phyloP scores from a whole-genome alignment of 2,113 vertebrate genomes.

The Takifugu flavidus region DNA sequence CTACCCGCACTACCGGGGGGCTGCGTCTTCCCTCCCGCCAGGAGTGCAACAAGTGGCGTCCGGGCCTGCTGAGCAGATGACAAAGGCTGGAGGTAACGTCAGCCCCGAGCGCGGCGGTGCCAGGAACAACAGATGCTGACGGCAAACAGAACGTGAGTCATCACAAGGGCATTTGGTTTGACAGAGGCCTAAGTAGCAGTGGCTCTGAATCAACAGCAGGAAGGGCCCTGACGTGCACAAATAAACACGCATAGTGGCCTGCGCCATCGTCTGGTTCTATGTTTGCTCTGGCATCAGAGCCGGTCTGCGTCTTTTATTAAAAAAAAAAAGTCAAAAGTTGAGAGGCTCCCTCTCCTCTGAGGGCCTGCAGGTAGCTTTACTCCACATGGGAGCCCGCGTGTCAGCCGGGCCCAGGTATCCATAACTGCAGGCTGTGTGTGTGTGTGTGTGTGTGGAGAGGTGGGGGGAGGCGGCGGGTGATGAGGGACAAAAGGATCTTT shows the following conservation, averaged over 20 bases:
- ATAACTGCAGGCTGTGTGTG: conserved; percentile 59
- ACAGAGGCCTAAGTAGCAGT: conserved; percentile 65
- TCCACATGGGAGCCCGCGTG: conserved; percentile 42
- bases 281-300: conserved; percentile 49
- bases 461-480: conserved; percentile 39
- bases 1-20: conserved; percentile 22
- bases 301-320: conserved; percentile 12
- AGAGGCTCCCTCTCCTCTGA: conserved; percentile 24
- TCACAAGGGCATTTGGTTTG: conserved; percentile 66
- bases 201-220: conserved; percentile 73
- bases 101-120: conserved; percentile 28
- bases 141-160: conserved; percentile 66
- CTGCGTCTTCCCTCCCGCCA: conserved; percentile 26
- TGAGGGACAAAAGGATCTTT: conserved; percentile 77
- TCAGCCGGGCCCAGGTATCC: conserved; percentile 66
- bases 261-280: conserved; percentile 31
- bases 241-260: conserved; percentile 66
- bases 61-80: conserved; percentile 25
- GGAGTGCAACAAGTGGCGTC: conserved; percentile 41
- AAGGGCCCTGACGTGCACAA: conserved; percentile 65
- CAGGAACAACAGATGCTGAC: conserved; percentile 66
- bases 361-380: conserved; percentile 53
- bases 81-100: conserved; percentile 53
- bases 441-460: conserved; percentile 7
- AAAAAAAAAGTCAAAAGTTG: conserved; percentile 29